Evolutionary conservation across 2,797 vertebrate species (phyloP), one percentile per base, ranked within the genome.

Genomic region (Anolis apletophallus): DNA sequence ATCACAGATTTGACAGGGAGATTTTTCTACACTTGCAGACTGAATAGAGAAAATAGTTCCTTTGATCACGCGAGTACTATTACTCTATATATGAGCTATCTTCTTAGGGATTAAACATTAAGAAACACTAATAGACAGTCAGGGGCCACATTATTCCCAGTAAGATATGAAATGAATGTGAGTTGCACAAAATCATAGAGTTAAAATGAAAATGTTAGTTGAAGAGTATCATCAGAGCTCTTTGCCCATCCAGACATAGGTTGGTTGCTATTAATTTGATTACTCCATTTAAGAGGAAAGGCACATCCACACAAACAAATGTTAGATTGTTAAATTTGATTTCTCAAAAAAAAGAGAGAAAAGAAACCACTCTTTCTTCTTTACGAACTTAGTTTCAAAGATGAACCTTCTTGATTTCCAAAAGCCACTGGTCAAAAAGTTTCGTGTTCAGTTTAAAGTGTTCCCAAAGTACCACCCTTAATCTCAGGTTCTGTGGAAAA

Each of bases 201-300:
- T 34, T 57, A 88, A 78, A 85, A 19, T 81, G 34, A 61, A 68
- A 80, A 29, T 29, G 80, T 86, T 72, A 91, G 21, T 77, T 64
- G 77, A 69, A 83, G 80, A 59, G 36, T 83, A 81, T 29, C 36
- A 26, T 26, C 29, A 75, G 32, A 88, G 79, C 34, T 52, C 64
- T 67, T 67, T 59, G 54, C 68, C 80, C 69, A 64, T 84, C 78
- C 34, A 88, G 91, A 89, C 0, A 0, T 0, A 75, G 59, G 71
- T 83, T 79, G 16, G 59, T 74, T 87, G 85, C 52, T 80, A 74
- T n/a, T 75, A 19, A 40, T 80, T 90, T 23, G 54, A 83, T 92
- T 88, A 91, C 40, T 11, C 26, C 80, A 32, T 50, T 75, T 64
- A 91, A 19, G 76, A 82, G 16, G 8, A 1, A 88, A 14, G 81